Evolutionary conservation across 2,888 invertebrate genomes (phyloP), one percentile per base, ranked within the genome.

Genomic region (Nowickia ferox): DNA sequence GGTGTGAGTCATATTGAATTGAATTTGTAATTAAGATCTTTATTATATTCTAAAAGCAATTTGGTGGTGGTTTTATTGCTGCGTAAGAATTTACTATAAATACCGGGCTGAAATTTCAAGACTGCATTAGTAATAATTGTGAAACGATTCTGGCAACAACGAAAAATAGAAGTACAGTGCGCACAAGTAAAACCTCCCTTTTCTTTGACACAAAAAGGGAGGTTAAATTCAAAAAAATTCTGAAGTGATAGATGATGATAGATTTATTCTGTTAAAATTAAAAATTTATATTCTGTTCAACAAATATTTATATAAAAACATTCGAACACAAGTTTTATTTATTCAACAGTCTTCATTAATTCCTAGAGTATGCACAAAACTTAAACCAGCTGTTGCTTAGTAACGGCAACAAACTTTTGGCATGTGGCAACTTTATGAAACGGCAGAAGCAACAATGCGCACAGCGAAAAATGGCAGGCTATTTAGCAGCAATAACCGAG

Each of bases 41-140:
- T 30, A 30, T 30, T 6, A 30, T 30, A 30, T 30, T 30, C 30
- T 30, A 15, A 9, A 22, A n/a, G 30, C n/a, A 17, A 51, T 69
- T 51, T 76, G 83, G 82, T 83, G 83, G 79, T 83, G 75, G 22
- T 19, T 71, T 59, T 0, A 65, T 61, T 44, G 4, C 13, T 30
- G 22, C 44, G 1, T n/a, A 19, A 38, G 17, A 46, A 61, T 51
- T 48, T 15, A 40, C 59, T 83, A 83, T 83, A 83, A 83, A 83
- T 83, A 83, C 11, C 22, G 5, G 59, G n/a, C 11, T 15, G 1
- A 19, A 59, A 48, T 76, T 38, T n/a, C 0, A 9, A 61, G 48
- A 10, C 11, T 44, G 13, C 30, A 61, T 71, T 69, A 86, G 86
- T 86, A 55, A 22, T 30, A 83, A 46, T 80, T 76, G 71, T 61